Conservation (phyloP, 2,888 invertebrate species). For the Lottia gigantea region DNA sequence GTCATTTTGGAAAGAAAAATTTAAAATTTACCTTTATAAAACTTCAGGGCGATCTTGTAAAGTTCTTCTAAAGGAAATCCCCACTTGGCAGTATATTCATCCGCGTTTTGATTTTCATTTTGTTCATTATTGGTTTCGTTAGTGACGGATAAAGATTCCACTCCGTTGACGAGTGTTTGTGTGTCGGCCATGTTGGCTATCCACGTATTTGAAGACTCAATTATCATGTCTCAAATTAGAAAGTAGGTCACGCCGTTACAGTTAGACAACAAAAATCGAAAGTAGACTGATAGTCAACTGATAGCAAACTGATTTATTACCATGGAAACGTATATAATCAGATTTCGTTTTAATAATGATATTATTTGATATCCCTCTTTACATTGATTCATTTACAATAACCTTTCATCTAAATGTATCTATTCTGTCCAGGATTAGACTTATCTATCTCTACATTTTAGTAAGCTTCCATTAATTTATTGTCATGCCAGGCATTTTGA, state of each 20-base stretch:
- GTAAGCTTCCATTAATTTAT: too few species aligned
- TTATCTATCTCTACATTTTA: too few species aligned
- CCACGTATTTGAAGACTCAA: background rate
- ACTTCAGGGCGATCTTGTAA: conserved; percentile 87
- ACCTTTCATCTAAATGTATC: too few species aligned
- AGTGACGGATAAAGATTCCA: conserved; percentile 39
- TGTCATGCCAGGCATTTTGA: too few species aligned
- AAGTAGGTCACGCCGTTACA: background rate
- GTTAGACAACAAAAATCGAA: conserved; percentile 1
- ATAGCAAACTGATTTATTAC: background rate
- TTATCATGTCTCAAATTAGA: background rate
- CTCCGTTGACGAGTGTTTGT: conserved; percentile 39
- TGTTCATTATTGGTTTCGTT: conserved; percentile 23
- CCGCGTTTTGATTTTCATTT: conserved; percentile 19
- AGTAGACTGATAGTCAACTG: conserved; percentile 1
- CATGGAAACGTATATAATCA: background rate
- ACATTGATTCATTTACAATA: too few species aligned
- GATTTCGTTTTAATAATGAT: too few species aligned
- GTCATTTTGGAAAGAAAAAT: too few species aligned
- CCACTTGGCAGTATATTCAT: conserved; percentile 54
- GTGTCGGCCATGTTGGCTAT: conserved; percentile 41
- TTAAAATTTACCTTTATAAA: conserved; percentile 87
- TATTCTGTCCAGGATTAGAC: too few species aligned
- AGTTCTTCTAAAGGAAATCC: conserved; percentile 77
- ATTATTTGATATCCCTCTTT: too few species aligned